A percentile compares a stretch with the other conserved stretches of the same genome.
Evolutionary conservation across 2,113 vertebrate species (phyloP).

Genomic region (Mirounga angustirostris): DNA sequence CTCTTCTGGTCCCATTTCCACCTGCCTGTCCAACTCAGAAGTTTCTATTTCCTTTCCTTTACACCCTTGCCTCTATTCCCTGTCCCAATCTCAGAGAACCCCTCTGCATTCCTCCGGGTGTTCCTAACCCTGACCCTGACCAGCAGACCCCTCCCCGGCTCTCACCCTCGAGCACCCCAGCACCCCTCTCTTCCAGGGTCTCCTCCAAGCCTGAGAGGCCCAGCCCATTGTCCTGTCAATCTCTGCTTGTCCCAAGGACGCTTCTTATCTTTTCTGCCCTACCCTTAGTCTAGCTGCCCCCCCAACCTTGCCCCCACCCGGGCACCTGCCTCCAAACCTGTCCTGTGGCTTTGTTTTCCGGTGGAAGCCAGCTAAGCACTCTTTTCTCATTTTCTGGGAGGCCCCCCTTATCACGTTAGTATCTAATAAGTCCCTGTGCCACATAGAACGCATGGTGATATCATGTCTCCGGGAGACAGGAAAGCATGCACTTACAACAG

Average conservation of each 20-base stretch:
- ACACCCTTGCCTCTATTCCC: not conserved
- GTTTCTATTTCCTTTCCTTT: not conserved
- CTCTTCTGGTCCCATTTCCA: not conserved
- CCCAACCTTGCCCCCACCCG: rapidly evolving
- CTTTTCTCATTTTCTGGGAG: not conserved
- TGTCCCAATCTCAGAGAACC: not conserved
- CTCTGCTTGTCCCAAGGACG: not conserved
- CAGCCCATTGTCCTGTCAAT: not conserved
- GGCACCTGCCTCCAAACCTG: not conserved
- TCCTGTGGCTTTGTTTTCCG: not conserved
- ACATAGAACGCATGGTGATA: not conserved
- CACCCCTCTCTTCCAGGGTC: not conserved
- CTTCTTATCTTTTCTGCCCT: not conserved
- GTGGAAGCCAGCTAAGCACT: rapidly evolving
- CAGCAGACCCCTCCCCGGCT: not conserved
- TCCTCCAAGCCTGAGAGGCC: not conserved
- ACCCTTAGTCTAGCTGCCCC: not conserved
- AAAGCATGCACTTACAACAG: not conserved
- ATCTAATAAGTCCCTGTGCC: not conserved
- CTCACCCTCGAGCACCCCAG: not conserved
- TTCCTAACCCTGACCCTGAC: no score
- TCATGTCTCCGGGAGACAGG: not conserved
- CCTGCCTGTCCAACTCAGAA: not conserved
- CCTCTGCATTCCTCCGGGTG: rapidly evolving
- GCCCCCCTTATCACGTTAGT: not conserved